Conservation (phyloP, 2,888 invertebrate genomes). For the Temnothorax ravouxi region DNA sequence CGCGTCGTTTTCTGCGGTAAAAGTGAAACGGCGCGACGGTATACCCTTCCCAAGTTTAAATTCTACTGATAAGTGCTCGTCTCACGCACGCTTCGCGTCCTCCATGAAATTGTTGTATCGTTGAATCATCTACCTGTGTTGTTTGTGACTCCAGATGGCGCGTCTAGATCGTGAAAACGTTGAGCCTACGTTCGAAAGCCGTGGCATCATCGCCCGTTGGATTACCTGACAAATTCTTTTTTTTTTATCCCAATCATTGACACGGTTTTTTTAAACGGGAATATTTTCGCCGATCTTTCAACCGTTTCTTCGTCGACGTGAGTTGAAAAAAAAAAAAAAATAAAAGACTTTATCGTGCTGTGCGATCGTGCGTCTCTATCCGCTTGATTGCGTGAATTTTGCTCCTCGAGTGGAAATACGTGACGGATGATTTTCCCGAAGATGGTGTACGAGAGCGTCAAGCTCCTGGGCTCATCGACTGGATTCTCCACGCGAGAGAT, state of each 20-base stretch:
- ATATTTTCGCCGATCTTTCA: background rate
- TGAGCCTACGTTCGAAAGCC: slow-evolving; percentile 31
- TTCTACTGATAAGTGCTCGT: background rate
- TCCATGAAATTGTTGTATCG: slow-evolving; percentile 4
- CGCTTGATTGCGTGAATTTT: background rate
- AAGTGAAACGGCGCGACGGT: slow-evolving; percentile 15
- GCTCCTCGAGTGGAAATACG: background rate
- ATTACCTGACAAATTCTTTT: slow-evolving; percentile 13
- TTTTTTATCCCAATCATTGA: background rate
- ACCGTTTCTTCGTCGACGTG: background rate
- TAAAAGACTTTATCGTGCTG: background rate
- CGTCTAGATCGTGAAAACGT: slow-evolving; percentile 34
- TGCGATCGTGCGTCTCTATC: background rate
- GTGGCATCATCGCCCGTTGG: slow-evolving; percentile 16
- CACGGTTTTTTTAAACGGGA: background rate
- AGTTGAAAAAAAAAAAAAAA: background rate
- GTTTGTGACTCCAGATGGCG: slow-evolving; percentile 46
- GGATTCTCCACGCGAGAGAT: slow-evolving; percentile 60
- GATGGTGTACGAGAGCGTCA: background rate
- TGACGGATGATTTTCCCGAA: slow-evolving; percentile 6
- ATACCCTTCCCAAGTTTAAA: background rate
- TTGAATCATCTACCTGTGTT: slow-evolving; percentile 43
- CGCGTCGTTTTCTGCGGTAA: slow-evolving; percentile 32
- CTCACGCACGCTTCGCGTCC: background rate
- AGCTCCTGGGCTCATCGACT: background rate